Conservation (phyloP, 2,888 invertebrate species). For the Metellina segmentata region DNA sequence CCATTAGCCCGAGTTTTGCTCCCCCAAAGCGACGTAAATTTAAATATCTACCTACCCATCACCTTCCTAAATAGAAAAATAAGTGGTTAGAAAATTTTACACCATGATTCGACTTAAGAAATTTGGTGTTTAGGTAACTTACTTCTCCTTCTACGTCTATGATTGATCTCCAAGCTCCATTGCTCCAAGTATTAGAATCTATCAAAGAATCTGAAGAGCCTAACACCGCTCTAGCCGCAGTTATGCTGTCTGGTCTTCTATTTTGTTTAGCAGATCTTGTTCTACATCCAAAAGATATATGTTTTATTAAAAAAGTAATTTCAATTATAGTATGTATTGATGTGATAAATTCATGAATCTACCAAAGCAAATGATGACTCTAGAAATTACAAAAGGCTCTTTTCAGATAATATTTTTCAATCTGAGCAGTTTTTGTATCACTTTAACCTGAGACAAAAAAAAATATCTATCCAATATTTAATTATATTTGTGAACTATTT, state of each 20-base stretch:
- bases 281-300: neutral
- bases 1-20: too few relatives aligned
- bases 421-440: too few relatives aligned
- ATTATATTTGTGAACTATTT: too few relatives aligned
- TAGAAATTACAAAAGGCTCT: too few relatives aligned
- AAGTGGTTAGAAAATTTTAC: neutral
- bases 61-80: too few relatives aligned
- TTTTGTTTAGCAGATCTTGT: conserved; percentile 54
- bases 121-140: neutral
- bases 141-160: conserved; percentile 71
- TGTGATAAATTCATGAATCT: too few relatives aligned
- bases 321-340: neutral
- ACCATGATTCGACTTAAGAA: neutral
- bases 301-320: neutral
- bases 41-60: too few relatives aligned
- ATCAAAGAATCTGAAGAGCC: conserved; percentile 72
- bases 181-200: conserved; percentile 57
- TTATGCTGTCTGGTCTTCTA: conserved; percentile 50
- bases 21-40: neutral
- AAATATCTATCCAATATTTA: too few relatives aligned
- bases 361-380: too few relatives aligned
- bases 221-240: conserved; percentile 59
- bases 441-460: too few relatives aligned
- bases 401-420: too few relatives aligned
- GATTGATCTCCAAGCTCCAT: conserved; percentile 69